Conservation (phyloP, 2,113 vertebrate genomes). For the Macrotus californicus region DNA sequence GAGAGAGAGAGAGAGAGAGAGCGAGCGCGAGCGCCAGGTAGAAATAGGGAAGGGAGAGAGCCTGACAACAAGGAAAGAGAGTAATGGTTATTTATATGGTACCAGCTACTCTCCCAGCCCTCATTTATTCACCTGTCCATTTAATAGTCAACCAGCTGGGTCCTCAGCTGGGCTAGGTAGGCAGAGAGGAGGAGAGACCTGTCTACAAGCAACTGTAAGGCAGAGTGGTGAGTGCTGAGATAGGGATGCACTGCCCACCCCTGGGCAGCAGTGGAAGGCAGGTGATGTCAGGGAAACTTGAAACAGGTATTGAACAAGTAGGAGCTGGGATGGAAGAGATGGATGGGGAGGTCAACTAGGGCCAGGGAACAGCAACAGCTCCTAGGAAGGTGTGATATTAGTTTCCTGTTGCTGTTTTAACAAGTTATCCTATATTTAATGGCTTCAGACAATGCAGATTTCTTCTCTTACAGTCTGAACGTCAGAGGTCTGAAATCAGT, state of each 20-base stretch:
- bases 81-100: background rate
- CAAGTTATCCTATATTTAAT: background rate
- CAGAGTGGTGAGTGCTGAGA: background rate
- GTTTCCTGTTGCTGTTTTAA: background rate
- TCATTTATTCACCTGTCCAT: background rate
- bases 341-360: background rate
- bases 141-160: background rate
- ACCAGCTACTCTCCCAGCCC: background rate
- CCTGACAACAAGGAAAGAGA: background rate
- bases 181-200: background rate
- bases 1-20: background rate
- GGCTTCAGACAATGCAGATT: background rate
- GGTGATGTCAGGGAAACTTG: background rate
- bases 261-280: background rate
- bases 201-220: background rate
- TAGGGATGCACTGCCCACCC: background rate
- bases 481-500: background rate
- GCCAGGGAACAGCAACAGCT: background rate
- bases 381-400: background rate
- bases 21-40: background rate
- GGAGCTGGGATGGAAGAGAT: background rate
- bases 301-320: background rate
- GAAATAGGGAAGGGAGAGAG: background rate
- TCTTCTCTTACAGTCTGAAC: background rate
- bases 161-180: background rate